Conservation (phyloP, 2,888 invertebrate genomes). For the Cryptus armator region DNA sequence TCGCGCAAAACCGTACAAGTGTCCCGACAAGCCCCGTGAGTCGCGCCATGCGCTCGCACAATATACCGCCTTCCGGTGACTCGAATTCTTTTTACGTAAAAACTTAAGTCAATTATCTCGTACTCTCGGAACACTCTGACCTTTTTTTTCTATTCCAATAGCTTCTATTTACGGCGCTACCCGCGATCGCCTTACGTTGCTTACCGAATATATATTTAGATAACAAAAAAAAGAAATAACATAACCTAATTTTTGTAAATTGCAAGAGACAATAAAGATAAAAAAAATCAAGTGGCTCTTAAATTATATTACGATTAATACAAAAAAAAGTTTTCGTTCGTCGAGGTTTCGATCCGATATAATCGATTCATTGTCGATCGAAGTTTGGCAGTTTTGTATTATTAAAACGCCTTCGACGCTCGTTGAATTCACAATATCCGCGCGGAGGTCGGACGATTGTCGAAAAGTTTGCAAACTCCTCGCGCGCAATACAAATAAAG, state of each 20-base stretch:
- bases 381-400: no score
- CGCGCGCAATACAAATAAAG: not conserved
- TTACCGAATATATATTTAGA: no score
- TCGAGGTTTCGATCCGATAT: no score
- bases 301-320: no score
- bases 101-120: slow-evolving; percentile 78
- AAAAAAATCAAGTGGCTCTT: no score
- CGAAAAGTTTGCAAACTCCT: slow-evolving; percentile 6
- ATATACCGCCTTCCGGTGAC: slow-evolving; percentile 70
- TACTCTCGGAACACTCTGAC: slow-evolving; percentile 24
- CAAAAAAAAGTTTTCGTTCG: no score
- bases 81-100: slow-evolving; percentile 81
- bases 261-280: no score
- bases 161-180: not conserved
- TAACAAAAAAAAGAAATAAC: no score
- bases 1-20: slow-evolving; percentile 75
- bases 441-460: not conserved
- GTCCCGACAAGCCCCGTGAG: slow-evolving; percentile 53
- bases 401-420: not conserved
- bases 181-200: not conserved
- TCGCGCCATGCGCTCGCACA: slow-evolving; percentile 27
- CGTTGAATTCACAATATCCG: not conserved
- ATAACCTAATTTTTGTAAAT: no score
- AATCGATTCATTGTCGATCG: no score
- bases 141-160: slow-evolving; percentile 29